Percentiles rank a stretch among this genome's conserved stretches.
phyloP scores from a whole-genome alignment of 2,797 vertebrate species.

The Pangasius djambal region DNA sequence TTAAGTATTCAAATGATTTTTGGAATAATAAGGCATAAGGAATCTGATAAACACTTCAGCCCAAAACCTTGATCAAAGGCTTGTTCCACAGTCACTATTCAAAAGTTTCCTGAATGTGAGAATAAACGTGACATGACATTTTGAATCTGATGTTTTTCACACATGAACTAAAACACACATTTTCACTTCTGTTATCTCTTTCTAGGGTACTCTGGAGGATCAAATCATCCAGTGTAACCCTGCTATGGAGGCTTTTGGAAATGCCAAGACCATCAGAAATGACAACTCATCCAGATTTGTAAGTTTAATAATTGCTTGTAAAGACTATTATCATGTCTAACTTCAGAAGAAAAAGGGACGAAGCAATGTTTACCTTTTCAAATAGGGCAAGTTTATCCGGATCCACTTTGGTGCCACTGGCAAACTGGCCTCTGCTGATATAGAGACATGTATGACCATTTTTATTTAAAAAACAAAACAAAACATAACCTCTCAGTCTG shows the following conservation, averaged over 20 bases:
- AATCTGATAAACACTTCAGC: too few species aligned
- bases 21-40: background rate
- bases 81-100: background rate
- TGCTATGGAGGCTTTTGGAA: slow-evolving; percentile 82
- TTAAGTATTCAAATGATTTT: background rate
- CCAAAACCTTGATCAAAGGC: background rate
- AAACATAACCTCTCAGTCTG: background rate
- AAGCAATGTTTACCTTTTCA: background rate
- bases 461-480: too few species aligned
- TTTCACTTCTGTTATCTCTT: background rate
- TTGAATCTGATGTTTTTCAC: background rate
- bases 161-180: background rate
- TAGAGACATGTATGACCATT: slow-evolving; percentile 83
- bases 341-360: background rate
- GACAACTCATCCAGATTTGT: slow-evolving; percentile 85
- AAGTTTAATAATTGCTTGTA: slow-evolving; percentile 54
- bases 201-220: slow-evolving; percentile 77
- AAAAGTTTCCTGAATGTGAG: background rate
- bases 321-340: background rate
- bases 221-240: slow-evolving; percentile 78
- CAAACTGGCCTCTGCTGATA: slow-evolving; percentile 82
- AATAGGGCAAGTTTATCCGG: slow-evolving; percentile 86
- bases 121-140: background rate
- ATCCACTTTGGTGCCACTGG: slow-evolving; percentile 87
- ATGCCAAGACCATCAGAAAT: slow-evolving; percentile 83